Evolutionary conservation across 2,113 vertebrate genomes (phyloP), one percentile per base, ranked within the genome.

Genomic region (Corythoichthys intestinalis): DNA sequence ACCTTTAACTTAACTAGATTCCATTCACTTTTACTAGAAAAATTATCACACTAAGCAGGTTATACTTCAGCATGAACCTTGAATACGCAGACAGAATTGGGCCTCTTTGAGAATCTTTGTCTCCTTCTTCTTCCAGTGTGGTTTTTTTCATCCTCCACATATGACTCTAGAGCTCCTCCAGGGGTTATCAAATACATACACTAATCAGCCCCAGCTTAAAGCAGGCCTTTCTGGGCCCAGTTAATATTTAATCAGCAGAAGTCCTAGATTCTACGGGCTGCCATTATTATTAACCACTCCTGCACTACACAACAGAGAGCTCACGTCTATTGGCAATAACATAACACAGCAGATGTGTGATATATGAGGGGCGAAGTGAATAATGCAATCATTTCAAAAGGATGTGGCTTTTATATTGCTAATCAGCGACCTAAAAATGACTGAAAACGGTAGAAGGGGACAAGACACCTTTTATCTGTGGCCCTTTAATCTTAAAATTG

Each of bases 221-320:
- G 76, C 80, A 71, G 68, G 76, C 63, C 82, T 83, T 78, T 79
- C 68, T 14, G 71, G 76, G 79, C 74, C 73, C 72, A 60, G 82
- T 89, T 88, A 89, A 88, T 89, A 87, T 89, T 91, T 89, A 87
- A 89, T 88, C 79, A 84, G 80, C 76, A 84, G 80, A 75, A 89
- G 89, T 79, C 86, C 87, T 85, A 90, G 81, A 87, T 89, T 91
- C 82, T 57, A 85, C 81, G 72, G 62, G 80, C 88, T 73, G 77
- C 77, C 81, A 76, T 69, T 70, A 80, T 83, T 77, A 79, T 83
- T 80, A 87, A 85, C 69, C 63, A 79, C 61, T 67, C 35, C 67
- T 69, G 84, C 57, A 66, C 72, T 53, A 46, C 39, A 49, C 15
- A 11, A 49, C n/a, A 13, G 62, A 70, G 10, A 20, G 63, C 37